phyloP scores from a whole-genome alignment of 1,140 invertebrate species.

The Ooceraea biroi region DNA sequence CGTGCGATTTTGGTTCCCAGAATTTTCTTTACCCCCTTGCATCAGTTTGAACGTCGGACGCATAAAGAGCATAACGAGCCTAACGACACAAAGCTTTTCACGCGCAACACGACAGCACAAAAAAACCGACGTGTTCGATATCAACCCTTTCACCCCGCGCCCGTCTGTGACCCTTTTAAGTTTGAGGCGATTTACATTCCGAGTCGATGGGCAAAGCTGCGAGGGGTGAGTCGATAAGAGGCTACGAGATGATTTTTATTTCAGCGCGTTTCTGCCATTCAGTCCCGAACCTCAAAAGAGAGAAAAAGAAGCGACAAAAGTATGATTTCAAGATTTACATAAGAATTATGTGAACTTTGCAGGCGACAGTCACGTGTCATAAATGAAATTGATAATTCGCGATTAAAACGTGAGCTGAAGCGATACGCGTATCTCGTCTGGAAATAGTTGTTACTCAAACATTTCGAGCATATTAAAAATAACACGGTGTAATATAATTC shows the following conservation, averaged over 20 bases:
- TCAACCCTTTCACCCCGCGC: slow-evolving; percentile 31
- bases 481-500: too few species aligned
- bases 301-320: not conserved
- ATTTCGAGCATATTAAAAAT: too few species aligned
- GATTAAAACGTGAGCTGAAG: not conserved
- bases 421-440: too few species aligned
- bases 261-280: not conserved
- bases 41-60: not conserved
- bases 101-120: slow-evolving; percentile 16
- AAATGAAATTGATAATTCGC: not conserved
- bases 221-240: slow-evolving; percentile 5
- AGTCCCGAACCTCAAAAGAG: not conserved
- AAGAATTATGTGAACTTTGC: not conserved
- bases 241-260: slow-evolving; percentile 33
- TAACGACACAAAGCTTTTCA: slow-evolving; percentile 22
- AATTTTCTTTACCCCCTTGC: not conserved
- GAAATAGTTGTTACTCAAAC: too few species aligned
- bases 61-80: slow-evolving; percentile 8
- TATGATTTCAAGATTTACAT: slow-evolving; percentile 32
- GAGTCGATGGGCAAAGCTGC: slow-evolving; percentile 9
- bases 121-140: slow-evolving; percentile 31
- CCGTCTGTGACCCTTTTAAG: slow-evolving; percentile 34
- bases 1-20: not conserved
- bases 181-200: slow-evolving; percentile 41
- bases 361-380: not conserved